A percentile compares a stretch with the other conserved stretches of the same genome.
Conservation (phyloP, 2,888 invertebrate genomes). For the Microplitis deprimator region DNA sequence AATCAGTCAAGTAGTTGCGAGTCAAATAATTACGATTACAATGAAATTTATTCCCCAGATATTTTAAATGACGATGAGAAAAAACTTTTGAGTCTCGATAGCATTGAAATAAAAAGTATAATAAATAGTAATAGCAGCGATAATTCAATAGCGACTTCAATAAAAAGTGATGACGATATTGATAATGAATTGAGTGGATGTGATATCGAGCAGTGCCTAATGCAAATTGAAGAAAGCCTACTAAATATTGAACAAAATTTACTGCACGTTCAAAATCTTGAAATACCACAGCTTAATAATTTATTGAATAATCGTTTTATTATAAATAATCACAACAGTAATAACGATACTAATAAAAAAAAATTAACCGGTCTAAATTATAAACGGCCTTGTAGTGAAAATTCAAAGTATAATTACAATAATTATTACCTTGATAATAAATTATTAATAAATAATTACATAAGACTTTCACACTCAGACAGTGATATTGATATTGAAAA, state of each 20-base stretch:
- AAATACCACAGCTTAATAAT: slow-evolving; percentile 62
- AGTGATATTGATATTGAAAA: slow-evolving; percentile 44
- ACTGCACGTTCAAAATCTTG: slow-evolving; percentile 62
- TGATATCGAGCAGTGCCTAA: slow-evolving; percentile 64
- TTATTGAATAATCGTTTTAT: slow-evolving; percentile 60
- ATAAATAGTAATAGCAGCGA: slow-evolving; percentile 40
- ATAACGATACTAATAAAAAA: slow-evolving; percentile 34
- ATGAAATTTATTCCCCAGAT: slow-evolving; percentile 38
- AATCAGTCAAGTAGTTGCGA: slow-evolving; percentile 42
- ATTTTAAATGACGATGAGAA: slow-evolving; percentile 27
- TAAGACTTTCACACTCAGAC: slow-evolving; percentile 48
- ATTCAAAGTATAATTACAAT: slow-evolving; percentile 5
- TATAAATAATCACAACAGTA: slow-evolving; percentile 37
- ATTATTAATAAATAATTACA: slow-evolving; percentile 37
- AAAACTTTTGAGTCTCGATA: neutral
- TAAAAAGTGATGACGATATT: slow-evolving; percentile 44
- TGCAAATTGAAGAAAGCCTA: slow-evolving; percentile 65
- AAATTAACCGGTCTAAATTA: neutral
- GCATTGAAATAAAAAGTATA: slow-evolving; percentile 20
- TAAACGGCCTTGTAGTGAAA: slow-evolving; percentile 24
- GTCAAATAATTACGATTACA: slow-evolving; percentile 9
- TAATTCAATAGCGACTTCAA: slow-evolving; percentile 31
- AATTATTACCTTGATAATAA: neutral
- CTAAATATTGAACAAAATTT: slow-evolving; percentile 64
- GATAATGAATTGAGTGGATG: slow-evolving; percentile 50